These are phyloP conservation scores for Contarinia nasturtii DNA, from an alignment of 1,140 invertebrate genomes.

Conservation along the genomic window DNA sequence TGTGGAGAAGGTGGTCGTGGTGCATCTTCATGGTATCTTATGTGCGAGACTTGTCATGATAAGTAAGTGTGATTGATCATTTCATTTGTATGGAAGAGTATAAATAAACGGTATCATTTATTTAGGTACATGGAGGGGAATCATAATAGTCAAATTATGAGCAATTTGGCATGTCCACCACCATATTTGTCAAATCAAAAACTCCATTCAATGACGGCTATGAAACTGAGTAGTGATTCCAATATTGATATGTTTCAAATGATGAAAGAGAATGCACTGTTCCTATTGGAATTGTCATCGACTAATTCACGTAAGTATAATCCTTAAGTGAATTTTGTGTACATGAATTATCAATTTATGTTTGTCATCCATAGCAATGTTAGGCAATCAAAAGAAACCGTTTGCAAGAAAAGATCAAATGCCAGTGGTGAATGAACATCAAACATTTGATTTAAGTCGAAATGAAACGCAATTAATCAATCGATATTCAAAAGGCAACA, in stretches of 20 bases:
- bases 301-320: constrained; percentile 41
- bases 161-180: constrained; percentile 39
- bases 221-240: constrained; percentile 17
- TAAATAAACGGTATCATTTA: constrained; percentile 10
- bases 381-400: constrained; percentile 19
- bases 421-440: constrained; percentile 34
- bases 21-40: constrained; percentile 72
- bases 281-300: constrained; percentile 60
- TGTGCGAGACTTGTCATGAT: constrained; percentile 75
- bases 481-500: neutral
- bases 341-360: too few species aligned
- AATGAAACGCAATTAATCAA: constrained; percentile 5
- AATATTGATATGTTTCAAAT: constrained; percentile 23
- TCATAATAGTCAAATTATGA: constrained; percentile 10
- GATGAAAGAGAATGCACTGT: constrained; percentile 88
- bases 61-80: constrained; percentile 47
- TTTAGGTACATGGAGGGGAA: constrained; percentile 34
- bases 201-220: neutral
- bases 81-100: constrained; percentile 16
- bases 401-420: too few species aligned
- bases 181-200: neutral
- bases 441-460: constrained; percentile 13
- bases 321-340: too few species aligned
- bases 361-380: constrained; percentile 6
- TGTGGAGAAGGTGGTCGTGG: constrained; percentile 74